Base-by-base conservation (phyloP, 53 echinoderm and acorn worm genomes). In the Patiria pectinifera region DNA sequence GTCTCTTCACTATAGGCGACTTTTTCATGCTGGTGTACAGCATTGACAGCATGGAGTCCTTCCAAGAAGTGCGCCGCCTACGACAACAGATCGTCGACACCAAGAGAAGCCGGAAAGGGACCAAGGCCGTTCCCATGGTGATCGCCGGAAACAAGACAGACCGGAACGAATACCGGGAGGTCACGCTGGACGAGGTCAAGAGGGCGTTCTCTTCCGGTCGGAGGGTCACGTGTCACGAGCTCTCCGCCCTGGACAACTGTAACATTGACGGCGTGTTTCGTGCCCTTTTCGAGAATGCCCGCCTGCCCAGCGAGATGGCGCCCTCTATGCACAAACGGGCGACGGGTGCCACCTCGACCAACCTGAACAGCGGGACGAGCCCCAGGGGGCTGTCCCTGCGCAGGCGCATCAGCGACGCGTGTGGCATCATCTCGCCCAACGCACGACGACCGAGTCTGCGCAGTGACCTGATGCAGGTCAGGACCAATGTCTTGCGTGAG, bases 31-130 rank as follows among this genome's bases (percentile, higher is more conserved):
- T 99, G 44, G 99, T 97, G 53, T 99, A 96, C 93, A 96, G 95
- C 82, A 97, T 99, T n/a, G 99, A 99, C 83, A 99, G 95, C 93
- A 92, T 95, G 88, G 99, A 96, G 84, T 96, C 99, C 15, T 99
- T 97, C 66, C 94, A 99, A 81, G 99, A 99, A 86, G 97, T 94
- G 49, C 93, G 95, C 24, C 94, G 99, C 71, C 92, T 99, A 81
- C 93, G 99, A 45, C 97, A 99, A 77, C 95, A 97, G 62, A 99
- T 99, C 82, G 83, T 99, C 82, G 96, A 97, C 80, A 98, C 99
- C 25, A 97, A 97, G 74, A 46, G 85, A 77, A 85, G 96, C 59
- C 94, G 94, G 74, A 96, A 96, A 62, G 96, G 98, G 16, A 93
- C 87, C 77, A 98, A 95, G 74, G 92, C 97, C 3, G 95, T 96